These are phyloP conservation scores for Saccopteryx bilineata DNA, from an alignment of 2,113 vertebrate genomes.

Conservation along the genomic window DNA sequence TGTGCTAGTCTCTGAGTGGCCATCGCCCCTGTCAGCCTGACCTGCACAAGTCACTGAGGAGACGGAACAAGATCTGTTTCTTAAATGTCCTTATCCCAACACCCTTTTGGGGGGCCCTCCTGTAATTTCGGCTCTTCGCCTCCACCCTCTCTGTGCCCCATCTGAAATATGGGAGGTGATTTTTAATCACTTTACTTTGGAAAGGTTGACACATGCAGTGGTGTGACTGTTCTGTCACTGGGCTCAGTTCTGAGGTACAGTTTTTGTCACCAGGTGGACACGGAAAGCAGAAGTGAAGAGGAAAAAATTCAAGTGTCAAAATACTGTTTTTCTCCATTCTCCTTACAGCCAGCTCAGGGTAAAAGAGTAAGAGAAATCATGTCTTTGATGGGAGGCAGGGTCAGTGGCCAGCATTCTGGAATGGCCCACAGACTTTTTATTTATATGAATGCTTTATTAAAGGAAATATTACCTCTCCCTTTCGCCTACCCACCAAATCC, in stretches of 20 bases:
- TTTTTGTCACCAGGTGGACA: neutral
- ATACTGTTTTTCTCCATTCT: neutral
- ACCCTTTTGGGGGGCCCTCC: no score
- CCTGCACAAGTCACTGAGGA: neutral
- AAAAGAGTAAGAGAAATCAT: neutral
- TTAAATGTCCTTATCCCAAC: neutral
- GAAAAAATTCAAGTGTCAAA: neutral
- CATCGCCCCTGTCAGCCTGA: neutral
- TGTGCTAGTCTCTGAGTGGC: neutral
- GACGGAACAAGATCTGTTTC: neutral
- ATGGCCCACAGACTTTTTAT: neutral
- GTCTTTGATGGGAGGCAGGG: neutral
- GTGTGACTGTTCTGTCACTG: neutral
- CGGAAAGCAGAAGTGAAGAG: neutral
- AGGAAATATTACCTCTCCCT: neutral
- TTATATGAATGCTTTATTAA: neutral
- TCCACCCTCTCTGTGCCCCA: neutral
- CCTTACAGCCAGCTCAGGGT: neutral
- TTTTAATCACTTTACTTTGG: neutral
- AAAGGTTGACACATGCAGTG: neutral
- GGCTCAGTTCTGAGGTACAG: neutral
- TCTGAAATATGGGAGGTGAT: neutral
- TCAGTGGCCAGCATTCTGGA: neutral
- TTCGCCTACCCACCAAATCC: neutral
- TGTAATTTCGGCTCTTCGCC: neutral